Base-by-base conservation (phyloP, 2,113 vertebrate species). In the Corvus moneduloides region DNA sequence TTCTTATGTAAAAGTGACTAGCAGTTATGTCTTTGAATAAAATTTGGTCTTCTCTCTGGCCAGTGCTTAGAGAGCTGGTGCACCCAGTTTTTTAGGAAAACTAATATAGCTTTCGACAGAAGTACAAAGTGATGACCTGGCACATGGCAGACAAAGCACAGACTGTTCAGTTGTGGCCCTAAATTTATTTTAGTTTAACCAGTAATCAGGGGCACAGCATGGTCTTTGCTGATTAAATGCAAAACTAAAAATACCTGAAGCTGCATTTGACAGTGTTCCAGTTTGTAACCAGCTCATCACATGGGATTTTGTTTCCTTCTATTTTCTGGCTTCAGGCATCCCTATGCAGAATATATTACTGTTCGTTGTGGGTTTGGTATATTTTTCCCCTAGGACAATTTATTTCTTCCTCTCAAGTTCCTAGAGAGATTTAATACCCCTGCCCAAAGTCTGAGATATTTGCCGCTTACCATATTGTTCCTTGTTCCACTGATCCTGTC, bases 151-250 rank as follows among this genome's bases (percentile, higher is more conserved):
- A 58, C 76, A 76, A 90, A 92, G 63, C 80, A 89, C 78, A 94
- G 81, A 69, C 49, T 91, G 48, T 95, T 93, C 67, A 68, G 43
- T 84, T 22, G 5, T 61, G 75, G 95, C 75, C 66, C 85, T 94
- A 73, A 77, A 75, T 89, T 87, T 73, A 18, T 94, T 97, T 96
- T 69, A 76, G 75, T 96, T 88, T 76, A 77, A 58, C 86, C 66
- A 89, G 62, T 95, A 94, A 90, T 94, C 52, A 95, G 49, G 35
- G 85, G 35, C 61, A 35, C 49, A 83, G 80, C 21, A 10, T 72
- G 83, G 86, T 76, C 69, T 94, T 95, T 80, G 63, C 82, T 94
- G 93, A 90, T 91, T 85, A 88, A 97, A 94, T 94, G 28, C 79
- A 94, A 39, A 95, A 93, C 93, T 74, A 23, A 91, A 93, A 93